Evolutionary conservation across 1,140 invertebrate genomes (phyloP), one percentile per base, ranked within the genome.

Genomic region (Cyclina sinensis): DNA sequence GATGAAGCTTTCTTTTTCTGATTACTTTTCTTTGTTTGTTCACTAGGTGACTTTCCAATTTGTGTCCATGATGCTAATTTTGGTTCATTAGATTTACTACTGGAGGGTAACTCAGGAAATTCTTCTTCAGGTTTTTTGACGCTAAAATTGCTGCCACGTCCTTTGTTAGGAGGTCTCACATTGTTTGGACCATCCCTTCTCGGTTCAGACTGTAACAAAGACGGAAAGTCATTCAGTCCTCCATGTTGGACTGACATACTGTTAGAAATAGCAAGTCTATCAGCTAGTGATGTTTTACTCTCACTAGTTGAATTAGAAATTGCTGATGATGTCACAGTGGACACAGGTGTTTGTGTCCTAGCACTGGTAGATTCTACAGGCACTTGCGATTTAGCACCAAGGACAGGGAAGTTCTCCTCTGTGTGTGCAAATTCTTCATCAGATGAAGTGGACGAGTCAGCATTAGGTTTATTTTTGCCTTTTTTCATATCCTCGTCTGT

Each of bases 181-280:
- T 54, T 73, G 1, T 57, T 85, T 21, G 65, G 32, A 62, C 46
- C 30, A 4, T 54, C 35, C 12, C 35, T 57, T 27, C 43, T 30
- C 18, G 65, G 21, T 11, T 2, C 43, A 27, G 80, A 62, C 30
- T 18, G 7, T 59, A 21, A 84, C 7, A 94, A 88, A 57, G 91
- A 59, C 62, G 94, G 94, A 76, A 95, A 95, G 70, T 95, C 94
- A 46, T 93, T 90, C 51, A 89, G 57, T n/a, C 37, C 73, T 48
- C 92, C 91, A 87, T 92, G 91, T 65, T 92, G 91, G 7, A 93
- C 91, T 14, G 92, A 93, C 79, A 89, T 88, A 51, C 88, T 90
- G 59, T 89, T 91, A 16, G 89, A 85, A 39, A 89, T 82, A 12
- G 92, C 91, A 78, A 93, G 70, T 70, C 85, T 89, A 24, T 91